Percentiles rank a stretch among this genome's conserved stretches.
Conservation (phyloP, 1,140 invertebrate species). For the Phortica variegata region DNA sequence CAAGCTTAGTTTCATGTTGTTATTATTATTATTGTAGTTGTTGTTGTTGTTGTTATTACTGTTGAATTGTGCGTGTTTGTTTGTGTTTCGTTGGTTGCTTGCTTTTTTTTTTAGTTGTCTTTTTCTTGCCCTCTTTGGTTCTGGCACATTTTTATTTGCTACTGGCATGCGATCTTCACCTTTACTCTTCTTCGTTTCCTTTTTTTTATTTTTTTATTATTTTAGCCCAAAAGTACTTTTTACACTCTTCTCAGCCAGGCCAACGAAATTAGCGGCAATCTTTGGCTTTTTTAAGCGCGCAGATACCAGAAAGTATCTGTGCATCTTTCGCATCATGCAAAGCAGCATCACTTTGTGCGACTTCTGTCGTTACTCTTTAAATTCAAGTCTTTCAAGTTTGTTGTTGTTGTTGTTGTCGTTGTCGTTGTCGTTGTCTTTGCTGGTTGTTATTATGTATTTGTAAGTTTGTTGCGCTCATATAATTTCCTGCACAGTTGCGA, state of each 20-base stretch:
- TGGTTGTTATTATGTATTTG: conserved; percentile 44
- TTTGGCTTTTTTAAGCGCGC: too few relatives aligned
- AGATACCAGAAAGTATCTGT: background rate
- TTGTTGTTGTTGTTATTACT: conserved; percentile 14
- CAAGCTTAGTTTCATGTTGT: conserved; percentile 16
- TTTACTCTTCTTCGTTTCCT: background rate
- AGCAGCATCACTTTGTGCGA: conserved; percentile 22
- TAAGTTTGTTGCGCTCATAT: conserved; percentile 35
- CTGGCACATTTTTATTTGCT: conserved; percentile 33
- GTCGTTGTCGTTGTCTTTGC: conserved; percentile 10
- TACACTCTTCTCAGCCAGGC: too few relatives aligned
- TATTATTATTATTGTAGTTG: conserved; percentile 5
- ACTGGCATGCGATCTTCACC: conserved; percentile 37
- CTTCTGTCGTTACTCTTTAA: conserved; percentile 48
- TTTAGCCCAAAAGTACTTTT: too few relatives aligned
- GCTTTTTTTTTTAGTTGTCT: too few relatives aligned
- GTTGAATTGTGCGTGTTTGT: conserved; percentile 43
- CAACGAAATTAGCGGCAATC: too few relatives aligned
- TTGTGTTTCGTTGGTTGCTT: conserved; percentile 22
- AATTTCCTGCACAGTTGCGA: conserved; percentile 36
- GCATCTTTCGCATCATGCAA: too few relatives aligned
- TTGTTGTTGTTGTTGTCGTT: conserved; percentile 1
- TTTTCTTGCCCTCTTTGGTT: background rate
- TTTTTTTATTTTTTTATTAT: background rate
- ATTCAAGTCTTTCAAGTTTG: conserved; percentile 6